These are phyloP conservation scores for Phalacrocorax brasilianus DNA, from an alignment of 2,113 vertebrate genomes.

Conservation along the genomic window DNA sequence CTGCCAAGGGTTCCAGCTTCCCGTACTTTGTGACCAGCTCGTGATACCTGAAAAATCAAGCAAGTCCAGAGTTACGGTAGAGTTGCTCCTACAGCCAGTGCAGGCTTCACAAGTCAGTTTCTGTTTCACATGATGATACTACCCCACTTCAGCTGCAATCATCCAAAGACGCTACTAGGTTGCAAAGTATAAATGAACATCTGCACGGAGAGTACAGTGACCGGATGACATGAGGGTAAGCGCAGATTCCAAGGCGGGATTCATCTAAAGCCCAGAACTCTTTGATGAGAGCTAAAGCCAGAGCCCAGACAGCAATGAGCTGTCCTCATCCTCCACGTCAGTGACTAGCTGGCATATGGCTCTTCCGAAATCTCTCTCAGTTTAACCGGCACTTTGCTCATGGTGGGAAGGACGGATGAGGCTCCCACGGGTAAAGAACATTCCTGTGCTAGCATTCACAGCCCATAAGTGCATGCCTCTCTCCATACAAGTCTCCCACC, in stretches of 20 bases:
- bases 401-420: neutral
- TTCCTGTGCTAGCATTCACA: neutral
- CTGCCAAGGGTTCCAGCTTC: constrained; percentile 90
- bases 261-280: neutral
- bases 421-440: neutral
- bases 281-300: neutral
- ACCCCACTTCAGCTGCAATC: neutral
- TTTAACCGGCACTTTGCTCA: neutral
- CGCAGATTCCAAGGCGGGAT: rapidly evolving
- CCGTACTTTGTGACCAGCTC: constrained; percentile 91
- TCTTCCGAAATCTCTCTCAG: neutral
- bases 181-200: neutral
- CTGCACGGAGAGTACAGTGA: neutral
- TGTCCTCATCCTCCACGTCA: too few species aligned
- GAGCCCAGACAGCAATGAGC: neutral
- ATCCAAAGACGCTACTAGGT: neutral
- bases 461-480: rapidly evolving
- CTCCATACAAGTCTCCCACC: neutral
- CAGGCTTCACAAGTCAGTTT: neutral
- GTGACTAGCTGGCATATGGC: neutral
- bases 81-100: rapidly evolving
- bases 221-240: neutral
- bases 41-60: constrained; percentile 81
- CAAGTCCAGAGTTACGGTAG: rapidly evolving
- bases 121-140: neutral